A percentile compares a stretch with the other conserved stretches of the same genome.
Evolutionary conservation across 2,888 invertebrate genomes (phyloP).

Genomic region (Chirona hameri): DNA sequence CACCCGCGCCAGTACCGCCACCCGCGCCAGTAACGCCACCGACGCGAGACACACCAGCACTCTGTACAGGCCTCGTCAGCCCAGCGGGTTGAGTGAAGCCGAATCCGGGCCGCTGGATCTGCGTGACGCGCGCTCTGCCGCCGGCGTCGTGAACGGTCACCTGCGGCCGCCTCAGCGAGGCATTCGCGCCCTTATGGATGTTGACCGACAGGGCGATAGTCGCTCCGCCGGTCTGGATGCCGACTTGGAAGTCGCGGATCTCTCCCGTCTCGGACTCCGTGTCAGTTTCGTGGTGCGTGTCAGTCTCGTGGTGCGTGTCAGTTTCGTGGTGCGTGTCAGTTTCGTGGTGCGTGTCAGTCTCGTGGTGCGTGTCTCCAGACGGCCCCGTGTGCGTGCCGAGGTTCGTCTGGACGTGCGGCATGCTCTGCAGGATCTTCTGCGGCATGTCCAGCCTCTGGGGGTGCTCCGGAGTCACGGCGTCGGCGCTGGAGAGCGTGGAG

Average conservation of each 20-base stretch:
- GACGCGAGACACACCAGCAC: no score
- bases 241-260: not conserved
- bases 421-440: not conserved
- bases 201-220: slow-evolving; percentile 23
- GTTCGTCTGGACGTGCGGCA: not conserved
- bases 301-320: no score
- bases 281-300: not conserved
- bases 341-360: no score
- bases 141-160: slow-evolving; percentile 12
- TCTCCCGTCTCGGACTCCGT: not conserved
- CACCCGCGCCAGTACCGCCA: no score
- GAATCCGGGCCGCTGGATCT: not conserved
- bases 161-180: not conserved
- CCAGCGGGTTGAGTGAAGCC: not conserved
- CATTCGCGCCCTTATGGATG: not conserved
- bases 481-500: not conserved
- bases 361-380: no score
- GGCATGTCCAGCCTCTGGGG: no score
- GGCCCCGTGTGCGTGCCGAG: no score
- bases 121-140: not conserved
- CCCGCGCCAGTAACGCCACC: no score
- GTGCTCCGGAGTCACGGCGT: not conserved
- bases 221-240: not conserved
- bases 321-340: no score
- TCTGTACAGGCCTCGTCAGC: not conserved